These are phyloP conservation scores for Notamacropus eugenii DNA, from an alignment of 2,797 vertebrate genomes.

Conservation along the genomic window DNA sequence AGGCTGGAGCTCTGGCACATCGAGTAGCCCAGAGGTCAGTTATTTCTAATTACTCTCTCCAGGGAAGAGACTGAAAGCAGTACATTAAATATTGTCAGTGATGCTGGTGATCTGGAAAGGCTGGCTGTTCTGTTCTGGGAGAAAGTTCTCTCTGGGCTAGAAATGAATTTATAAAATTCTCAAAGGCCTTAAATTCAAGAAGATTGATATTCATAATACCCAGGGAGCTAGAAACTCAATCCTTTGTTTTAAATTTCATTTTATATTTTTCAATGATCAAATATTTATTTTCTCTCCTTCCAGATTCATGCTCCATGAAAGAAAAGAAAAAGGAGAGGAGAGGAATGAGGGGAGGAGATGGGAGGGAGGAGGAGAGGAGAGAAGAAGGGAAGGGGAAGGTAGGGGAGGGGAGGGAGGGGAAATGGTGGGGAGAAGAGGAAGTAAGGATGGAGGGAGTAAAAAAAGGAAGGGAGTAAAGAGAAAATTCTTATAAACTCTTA, in stretches of 20 bases:
- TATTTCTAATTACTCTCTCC: not conserved
- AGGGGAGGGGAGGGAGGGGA: too few species aligned
- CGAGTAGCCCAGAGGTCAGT: not conserved
- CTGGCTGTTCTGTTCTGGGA: not conserved
- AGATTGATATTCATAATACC: not conserved
- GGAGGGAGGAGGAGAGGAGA: rapidly evolving
- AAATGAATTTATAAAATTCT: not conserved
- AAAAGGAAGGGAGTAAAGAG: not conserved
- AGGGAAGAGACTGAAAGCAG: not conserved
- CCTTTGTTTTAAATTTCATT: not conserved
- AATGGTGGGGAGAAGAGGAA: too few species aligned
- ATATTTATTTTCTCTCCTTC: not conserved
- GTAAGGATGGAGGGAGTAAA: not conserved
- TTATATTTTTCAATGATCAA: not conserved
- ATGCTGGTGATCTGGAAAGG: not conserved
- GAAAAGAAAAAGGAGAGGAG: not conserved
- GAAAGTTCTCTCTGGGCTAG: not conserved
- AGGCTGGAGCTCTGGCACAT: not conserved
- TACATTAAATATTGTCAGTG: not conserved
- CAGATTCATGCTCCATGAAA: too few species aligned
- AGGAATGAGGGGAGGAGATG: too few species aligned
- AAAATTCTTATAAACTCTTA: not conserved
- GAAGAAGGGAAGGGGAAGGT: too few species aligned
- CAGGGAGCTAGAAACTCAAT: not conserved
- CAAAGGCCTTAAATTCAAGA: not conserved